phyloP scores from a whole-genome alignment of 2,113 vertebrate species.

The Channa argus region DNA sequence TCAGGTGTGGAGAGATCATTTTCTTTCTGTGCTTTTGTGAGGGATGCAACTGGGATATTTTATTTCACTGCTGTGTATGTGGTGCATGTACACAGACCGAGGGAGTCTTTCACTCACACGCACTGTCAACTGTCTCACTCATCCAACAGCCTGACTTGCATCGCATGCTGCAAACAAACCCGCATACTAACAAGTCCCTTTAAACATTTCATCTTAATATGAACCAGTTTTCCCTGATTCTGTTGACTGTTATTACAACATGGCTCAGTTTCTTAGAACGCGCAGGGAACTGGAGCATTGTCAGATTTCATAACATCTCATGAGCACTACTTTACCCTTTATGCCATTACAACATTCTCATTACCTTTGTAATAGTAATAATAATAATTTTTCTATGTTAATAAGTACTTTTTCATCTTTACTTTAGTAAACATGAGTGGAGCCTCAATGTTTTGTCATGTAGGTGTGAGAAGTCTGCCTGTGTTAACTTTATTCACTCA shows the following conservation, averaged over 20 bases:
- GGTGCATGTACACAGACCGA: neutral
- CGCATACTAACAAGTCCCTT: conserved; percentile 2
- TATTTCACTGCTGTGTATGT: conserved; percentile 5
- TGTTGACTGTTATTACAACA: conserved; percentile 53
- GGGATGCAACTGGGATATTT: conserved; percentile 41
- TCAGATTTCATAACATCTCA: conserved; percentile 26
- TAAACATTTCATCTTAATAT: conserved; percentile 21
- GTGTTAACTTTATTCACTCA: conserved; percentile 15
- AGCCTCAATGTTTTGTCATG: conserved; percentile 26
- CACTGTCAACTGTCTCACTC: conserved; percentile 21
- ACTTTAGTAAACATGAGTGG: too few relatives aligned
- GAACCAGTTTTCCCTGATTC: conserved; percentile 45
- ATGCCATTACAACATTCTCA: neutral
- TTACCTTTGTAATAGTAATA: neutral
- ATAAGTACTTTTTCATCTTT: too few relatives aligned
- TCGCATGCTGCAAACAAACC: conserved; percentile 33
- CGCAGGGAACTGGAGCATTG: neutral
- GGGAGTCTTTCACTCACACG: conserved; percentile 9
- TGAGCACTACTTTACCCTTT: neutral
- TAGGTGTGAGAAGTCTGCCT: conserved; percentile 46
- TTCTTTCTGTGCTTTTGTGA: conserved; percentile 34
- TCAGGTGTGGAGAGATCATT: conserved; percentile 53
- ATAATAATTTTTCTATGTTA: neutral
- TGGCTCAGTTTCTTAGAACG: conserved; percentile 38
- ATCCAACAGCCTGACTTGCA: conserved; percentile 6